Evolutionary conservation across 2,888 invertebrate genomes (phyloP).

Genomic region (Harpalus rufipes): DNA sequence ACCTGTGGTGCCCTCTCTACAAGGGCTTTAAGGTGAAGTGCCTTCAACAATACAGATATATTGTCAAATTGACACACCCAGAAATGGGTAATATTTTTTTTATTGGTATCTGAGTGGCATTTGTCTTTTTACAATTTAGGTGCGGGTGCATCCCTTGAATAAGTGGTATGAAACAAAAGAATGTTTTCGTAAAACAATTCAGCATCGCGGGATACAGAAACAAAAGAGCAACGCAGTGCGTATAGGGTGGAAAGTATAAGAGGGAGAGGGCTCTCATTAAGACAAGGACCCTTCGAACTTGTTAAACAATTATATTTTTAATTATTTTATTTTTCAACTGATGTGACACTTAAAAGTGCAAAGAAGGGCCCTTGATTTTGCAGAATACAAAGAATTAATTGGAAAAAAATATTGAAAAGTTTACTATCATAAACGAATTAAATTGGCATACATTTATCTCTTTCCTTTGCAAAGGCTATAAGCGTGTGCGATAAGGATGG

Average conservation of each 20-base stretch:
- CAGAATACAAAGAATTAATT: neutral
- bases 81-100: neutral
- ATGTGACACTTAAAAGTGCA: neutral
- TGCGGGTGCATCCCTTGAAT: neutral
- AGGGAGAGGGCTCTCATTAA: neutral
- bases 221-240: constrained; percentile 21
- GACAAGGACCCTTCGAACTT: neutral
- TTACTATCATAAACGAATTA: too few species aligned
- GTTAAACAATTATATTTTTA: constrained; percentile 3
- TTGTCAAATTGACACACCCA: too few species aligned
- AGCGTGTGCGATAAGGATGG: too few species aligned
- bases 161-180: neutral
- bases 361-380: neutral
- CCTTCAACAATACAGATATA: too few species aligned
- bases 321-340: neutral
- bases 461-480: too few species aligned
- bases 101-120: neutral
- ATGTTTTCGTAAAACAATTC: constrained; percentile 14
- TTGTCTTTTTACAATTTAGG: neutral
- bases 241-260: neutral
- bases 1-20: too few species aligned
- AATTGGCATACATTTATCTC: too few species aligned
- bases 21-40: too few species aligned
- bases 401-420: too few species aligned
- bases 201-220: neutral